A percentile compares a stretch with the other conserved stretches of the same genome.
phyloP scores from a whole-genome alignment of 2,797 vertebrate species.

The Mionectes olivaceus region DNA sequence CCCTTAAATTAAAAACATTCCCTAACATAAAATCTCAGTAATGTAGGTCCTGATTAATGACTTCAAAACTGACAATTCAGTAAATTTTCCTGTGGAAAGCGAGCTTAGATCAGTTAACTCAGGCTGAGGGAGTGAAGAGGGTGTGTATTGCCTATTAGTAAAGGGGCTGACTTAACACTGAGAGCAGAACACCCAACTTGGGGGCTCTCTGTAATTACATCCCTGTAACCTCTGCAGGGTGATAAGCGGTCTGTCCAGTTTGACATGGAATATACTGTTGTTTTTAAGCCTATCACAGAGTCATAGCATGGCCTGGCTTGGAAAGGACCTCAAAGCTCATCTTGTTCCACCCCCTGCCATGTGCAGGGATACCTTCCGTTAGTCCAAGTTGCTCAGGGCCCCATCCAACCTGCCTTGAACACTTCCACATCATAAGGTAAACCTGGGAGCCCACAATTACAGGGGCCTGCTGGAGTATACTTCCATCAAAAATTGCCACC shows the following conservation, averaged over 20 bases:
- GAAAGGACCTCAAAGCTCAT: not conserved
- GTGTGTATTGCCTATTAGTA: not conserved
- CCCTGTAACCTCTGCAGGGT: not conserved
- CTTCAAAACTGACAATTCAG: not conserved
- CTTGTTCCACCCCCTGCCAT: not conserved
- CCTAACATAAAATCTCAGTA: not conserved
- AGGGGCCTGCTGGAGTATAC: not conserved
- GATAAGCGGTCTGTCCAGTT: not conserved
- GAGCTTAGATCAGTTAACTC: not conserved
- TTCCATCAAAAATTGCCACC: not conserved
- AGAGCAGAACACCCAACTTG: not conserved
- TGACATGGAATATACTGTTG: not conserved
- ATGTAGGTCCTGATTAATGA: not conserved
- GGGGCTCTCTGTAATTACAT: not conserved
- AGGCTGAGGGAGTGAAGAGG: not conserved
- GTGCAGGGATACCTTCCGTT: not conserved
- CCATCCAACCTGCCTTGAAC: not conserved
- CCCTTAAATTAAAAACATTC: not conserved
- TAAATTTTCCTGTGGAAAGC: accelerated
- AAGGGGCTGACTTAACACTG: no score
- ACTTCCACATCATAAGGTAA: not conserved
- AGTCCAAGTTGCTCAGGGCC: not conserved
- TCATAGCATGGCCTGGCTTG: not conserved
- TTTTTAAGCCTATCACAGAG: not conserved
- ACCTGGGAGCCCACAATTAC: not conserved